A percentile compares a stretch with the other conserved stretches of the same genome.
These are phyloP conservation scores for Drosophila rufa DNA, from an alignment of 1,140 invertebrate genomes.

Conservation along the genomic window DNA sequence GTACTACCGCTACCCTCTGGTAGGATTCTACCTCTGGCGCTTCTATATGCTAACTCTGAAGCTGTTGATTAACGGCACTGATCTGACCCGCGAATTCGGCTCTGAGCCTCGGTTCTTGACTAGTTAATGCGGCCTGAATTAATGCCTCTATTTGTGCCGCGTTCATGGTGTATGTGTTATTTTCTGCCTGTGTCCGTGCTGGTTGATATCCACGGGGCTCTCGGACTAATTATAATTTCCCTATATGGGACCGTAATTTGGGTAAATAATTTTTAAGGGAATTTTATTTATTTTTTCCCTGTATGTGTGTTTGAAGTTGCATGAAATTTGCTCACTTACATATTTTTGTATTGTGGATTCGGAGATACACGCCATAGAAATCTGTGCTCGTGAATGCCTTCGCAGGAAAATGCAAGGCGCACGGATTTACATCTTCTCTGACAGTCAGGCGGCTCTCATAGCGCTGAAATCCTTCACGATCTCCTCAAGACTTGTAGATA, in stretches of 20 bases:
- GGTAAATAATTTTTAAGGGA: constrained; percentile 1
- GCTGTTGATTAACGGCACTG: constrained; percentile 5
- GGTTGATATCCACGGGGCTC: no score
- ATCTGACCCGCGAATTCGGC: constrained; percentile 4
- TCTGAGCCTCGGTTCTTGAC: constrained; percentile 1
- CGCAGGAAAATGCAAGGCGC: no score
- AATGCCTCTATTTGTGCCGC: background rate
- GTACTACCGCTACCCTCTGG: background rate
- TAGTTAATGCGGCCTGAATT: background rate
- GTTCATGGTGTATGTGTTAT: background rate
- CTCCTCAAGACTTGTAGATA: no score
- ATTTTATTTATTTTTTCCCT: constrained; percentile 6
- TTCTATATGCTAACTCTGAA: constrained; percentile 7
- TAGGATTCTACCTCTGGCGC: constrained; percentile 4
- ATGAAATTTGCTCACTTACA: background rate
- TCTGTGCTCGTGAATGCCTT: no score
- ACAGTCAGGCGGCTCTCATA: no score
- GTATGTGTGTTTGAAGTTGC: constrained; percentile 13
- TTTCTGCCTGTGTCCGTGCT: no score
- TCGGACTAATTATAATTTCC: no score
- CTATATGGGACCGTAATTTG: no score
- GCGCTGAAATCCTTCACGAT: no score
- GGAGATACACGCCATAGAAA: no score
- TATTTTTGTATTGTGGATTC: no score
- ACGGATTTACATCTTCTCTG: no score